phyloP scores from a whole-genome alignment of 1,140 invertebrate genomes.

The Eupeodes corollae region DNA sequence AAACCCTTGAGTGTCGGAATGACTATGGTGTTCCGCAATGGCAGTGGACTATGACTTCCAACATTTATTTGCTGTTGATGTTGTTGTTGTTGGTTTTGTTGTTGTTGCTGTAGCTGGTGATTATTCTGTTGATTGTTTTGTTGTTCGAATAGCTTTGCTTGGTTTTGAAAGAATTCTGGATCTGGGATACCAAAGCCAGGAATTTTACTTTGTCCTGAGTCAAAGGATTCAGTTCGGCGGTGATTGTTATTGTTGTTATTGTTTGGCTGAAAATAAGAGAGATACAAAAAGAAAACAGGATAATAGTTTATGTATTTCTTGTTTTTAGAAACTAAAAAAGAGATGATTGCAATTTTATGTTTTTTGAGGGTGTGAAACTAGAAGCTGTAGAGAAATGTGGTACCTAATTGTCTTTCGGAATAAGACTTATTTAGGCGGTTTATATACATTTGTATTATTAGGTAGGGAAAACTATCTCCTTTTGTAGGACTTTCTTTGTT shows the following conservation, averaged over 20 bases:
- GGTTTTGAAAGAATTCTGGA: background rate
- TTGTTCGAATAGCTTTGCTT: background rate
- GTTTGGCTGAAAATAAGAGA: background rate
- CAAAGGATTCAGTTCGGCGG: slow-evolving; percentile 7
- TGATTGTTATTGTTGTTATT: background rate
- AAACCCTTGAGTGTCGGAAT: slow-evolving; percentile 11
- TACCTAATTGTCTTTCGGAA: too few species aligned
- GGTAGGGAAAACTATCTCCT: too few species aligned
- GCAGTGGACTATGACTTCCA: slow-evolving; percentile 4
- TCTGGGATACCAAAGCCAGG: background rate
- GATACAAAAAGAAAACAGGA: too few species aligned
- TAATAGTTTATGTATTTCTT: too few species aligned
- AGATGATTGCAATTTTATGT: too few species aligned
- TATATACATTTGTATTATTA: too few species aligned
- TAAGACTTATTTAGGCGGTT: too few species aligned
- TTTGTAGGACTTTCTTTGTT: too few species aligned
- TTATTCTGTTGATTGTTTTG: background rate
- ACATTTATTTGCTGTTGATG: background rate
- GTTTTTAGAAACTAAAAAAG: too few species aligned
- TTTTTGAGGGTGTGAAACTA: too few species aligned
- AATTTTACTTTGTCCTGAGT: background rate
- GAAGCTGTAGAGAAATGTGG: too few species aligned
- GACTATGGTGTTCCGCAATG: slow-evolving; percentile 8
- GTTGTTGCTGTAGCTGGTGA: background rate
- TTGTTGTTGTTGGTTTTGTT: slow-evolving; percentile 2